Evolutionary conservation across 1,140 invertebrate genomes (phyloP).

Genomic region (Stratiolaelaps scimitus): DNA sequence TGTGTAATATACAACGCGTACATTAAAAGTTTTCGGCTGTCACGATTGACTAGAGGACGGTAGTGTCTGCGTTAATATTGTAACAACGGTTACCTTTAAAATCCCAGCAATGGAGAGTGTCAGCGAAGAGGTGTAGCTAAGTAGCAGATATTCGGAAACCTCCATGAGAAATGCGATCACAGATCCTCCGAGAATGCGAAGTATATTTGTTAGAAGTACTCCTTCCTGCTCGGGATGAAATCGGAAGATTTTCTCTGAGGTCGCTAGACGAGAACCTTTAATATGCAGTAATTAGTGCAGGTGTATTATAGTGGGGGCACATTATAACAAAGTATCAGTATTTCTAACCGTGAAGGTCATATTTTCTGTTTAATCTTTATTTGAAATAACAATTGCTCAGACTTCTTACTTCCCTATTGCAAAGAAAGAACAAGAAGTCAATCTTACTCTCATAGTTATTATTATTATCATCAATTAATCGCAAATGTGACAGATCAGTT

Average conservation of each 20-base stretch:
- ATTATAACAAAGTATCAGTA: no score
- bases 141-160: constrained; percentile 79
- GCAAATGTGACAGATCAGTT: no score
- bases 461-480: no score
- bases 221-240: constrained; percentile 39
- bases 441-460: no score
- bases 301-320: no score
- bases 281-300: constrained; percentile 29
- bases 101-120: constrained; percentile 90
- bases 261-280: constrained; percentile 38
- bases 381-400: no score
- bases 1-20: neutral
- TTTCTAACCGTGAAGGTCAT: no score
- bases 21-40: neutral
- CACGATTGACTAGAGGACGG: no score
- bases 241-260: constrained; percentile 45
- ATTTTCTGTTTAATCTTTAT: no score
- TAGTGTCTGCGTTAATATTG: no score
- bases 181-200: constrained; percentile 54
- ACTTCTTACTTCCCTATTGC: no score
- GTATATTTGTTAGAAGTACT: constrained; percentile 40
- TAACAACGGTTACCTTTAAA: constrained; percentile 64
- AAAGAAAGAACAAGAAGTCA: no score
- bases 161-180: constrained; percentile 88
- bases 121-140: constrained; percentile 89